A percentile compares a stretch with the other conserved stretches of the same genome.
Evolutionary conservation across 1,140 invertebrate genomes (phyloP).

Genomic region (Zaprionus taronus): DNA sequence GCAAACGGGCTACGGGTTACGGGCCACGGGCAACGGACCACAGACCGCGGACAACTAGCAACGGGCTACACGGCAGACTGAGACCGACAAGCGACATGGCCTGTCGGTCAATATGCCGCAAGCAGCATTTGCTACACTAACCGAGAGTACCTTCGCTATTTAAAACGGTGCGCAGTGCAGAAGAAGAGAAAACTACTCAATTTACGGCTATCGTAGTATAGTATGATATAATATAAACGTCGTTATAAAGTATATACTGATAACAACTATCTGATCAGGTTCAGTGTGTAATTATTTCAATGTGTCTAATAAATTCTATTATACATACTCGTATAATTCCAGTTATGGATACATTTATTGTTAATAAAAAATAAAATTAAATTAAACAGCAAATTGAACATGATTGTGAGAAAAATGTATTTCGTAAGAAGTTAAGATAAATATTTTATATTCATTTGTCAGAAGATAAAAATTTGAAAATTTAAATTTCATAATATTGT

Average conservation of each 20-base stretch:
- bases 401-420: background rate
- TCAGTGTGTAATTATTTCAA: background rate
- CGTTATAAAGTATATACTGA: background rate
- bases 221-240: no score
- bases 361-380: background rate
- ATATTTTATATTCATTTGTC: background rate
- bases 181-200: background rate
- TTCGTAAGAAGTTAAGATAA: background rate
- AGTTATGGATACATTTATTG: no score
- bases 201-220: no score
- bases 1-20: conserved; percentile 42
- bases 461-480: background rate
- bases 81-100: conserved; percentile 33
- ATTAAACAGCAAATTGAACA: background rate
- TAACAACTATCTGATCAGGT: background rate
- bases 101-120: conserved; percentile 60
- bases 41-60: conserved; percentile 6
- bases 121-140: conserved; percentile 28
- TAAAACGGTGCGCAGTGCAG: background rate
- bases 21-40: conserved; percentile 6
- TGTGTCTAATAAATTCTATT: background rate
- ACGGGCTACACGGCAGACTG: conserved; percentile 1
- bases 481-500: background rate
- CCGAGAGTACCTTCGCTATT: background rate
- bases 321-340: no score